Evolutionary conservation across 2,797 vertebrate species (phyloP), one percentile per base, ranked within the genome.

Genomic region (Gymnodraco acuticeps): DNA sequence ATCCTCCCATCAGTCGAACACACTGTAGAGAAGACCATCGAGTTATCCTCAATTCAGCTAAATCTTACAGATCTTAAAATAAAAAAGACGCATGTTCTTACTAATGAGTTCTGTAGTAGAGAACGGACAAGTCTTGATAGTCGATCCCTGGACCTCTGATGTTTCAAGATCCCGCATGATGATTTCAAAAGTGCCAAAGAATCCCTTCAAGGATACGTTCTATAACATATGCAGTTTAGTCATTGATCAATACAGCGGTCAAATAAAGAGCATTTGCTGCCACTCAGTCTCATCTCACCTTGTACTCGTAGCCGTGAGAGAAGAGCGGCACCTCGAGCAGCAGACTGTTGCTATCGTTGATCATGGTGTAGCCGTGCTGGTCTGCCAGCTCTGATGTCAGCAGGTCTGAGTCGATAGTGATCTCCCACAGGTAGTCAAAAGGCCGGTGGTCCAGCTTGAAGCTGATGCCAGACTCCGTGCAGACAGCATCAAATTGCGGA

Each of bases 1-100:
- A 96, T 52, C 19, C 62, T 88, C 11, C 95, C 95, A 15, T 91
- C 88, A 60, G 94, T 88, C 0, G 95, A 94, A 75, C 96, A 96
- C 63, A 91, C 95, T 96, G 43, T 9, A 38, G 33, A 38, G 33
- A 27, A 38, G 33, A 38, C 27, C 27, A 38, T 38, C 2, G 33
- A 38, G 27, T 38, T 38, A 38, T 7, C 33, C 33, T 38, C 8
- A 38, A 7, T 6, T 38, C 33, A 7, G 33, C 13, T 33, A 14
- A 2, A 27, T 7, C 33, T 38, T 9, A 7, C 23, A 23, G 23
- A 23, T 23, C 23, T 23, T 23, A 23, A 3, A 0, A 23, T 23
- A 38, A 38, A 38, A 23, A 38, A 38, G 33, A 38, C 33, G 1
- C 6, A 38, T 38, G 33, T 38, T 38, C 33, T 38, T 38, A 38